Conservation (phyloP, 92 coral and sea anemone species). For the Parazoanthus atlanticus region DNA sequence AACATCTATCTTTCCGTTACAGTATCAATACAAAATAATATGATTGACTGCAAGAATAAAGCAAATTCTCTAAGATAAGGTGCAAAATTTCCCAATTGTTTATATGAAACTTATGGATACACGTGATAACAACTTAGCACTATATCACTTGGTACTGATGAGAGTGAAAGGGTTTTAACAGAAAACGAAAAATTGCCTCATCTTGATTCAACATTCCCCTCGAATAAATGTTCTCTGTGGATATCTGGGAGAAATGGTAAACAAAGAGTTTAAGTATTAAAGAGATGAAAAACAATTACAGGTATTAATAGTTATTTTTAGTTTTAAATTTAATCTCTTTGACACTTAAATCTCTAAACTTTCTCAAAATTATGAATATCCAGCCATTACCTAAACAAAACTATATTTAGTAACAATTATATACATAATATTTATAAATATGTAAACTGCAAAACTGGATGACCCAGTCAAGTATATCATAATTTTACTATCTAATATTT, state of each 20-base stretch:
- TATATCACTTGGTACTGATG: too few relatives aligned
- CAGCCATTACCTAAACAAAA: neutral
- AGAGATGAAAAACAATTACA: neutral
- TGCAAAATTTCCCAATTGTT: too few relatives aligned
- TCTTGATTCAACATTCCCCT: too few relatives aligned
- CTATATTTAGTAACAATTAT: neutral
- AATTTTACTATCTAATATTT: neutral
- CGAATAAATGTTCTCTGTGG: neutral
- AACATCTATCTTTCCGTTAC: neutral
- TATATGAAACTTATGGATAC: too few relatives aligned
- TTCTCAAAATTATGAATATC: neutral
- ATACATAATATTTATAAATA: neutral
- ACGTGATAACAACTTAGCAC: too few relatives aligned
- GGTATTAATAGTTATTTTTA: too few relatives aligned
- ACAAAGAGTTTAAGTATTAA: too few relatives aligned
- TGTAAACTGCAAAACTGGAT: neutral
- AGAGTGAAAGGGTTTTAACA: too few relatives aligned
- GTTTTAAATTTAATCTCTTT: neutral
- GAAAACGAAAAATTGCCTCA: too few relatives aligned
- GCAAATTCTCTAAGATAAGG: too few relatives aligned
- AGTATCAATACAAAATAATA: neutral
- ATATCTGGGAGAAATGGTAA: neutral
- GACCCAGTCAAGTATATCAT: neutral
- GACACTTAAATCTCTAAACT: neutral
- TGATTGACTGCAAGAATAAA: too few relatives aligned